phyloP scores from a whole-genome alignment of 53 echinoderm and acorn worm species.

The Paracentrotus lividus region DNA sequence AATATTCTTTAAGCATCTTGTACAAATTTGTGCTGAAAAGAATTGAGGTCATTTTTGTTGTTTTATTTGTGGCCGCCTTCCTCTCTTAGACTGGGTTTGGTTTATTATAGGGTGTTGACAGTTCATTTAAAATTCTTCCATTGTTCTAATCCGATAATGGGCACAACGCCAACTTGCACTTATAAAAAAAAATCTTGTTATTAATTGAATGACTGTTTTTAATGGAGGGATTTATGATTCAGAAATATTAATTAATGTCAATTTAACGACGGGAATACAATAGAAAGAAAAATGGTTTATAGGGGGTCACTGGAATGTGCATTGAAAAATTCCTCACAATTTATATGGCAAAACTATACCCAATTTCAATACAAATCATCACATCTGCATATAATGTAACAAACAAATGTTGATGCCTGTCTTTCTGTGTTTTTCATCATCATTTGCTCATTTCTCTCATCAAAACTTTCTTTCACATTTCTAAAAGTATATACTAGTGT shows the following conservation, averaged over 20 bases:
- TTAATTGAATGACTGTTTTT: background rate
- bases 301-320: too few relatives aligned
- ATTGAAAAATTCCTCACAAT: too few relatives aligned
- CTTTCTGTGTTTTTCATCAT: too few relatives aligned
- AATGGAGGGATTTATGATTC: background rate
- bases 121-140: constrained; percentile 42
- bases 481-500: too few relatives aligned
- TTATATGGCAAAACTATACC: too few relatives aligned
- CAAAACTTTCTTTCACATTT: too few relatives aligned
- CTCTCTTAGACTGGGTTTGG: constrained; percentile 33
- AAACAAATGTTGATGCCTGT: too few relatives aligned
- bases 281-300: too few relatives aligned
- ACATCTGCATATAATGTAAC: too few relatives aligned
- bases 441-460: too few relatives aligned
- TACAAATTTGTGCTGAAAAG: background rate
- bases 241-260: background rate
- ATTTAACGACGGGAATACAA: too few relatives aligned
- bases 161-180: constrained; percentile 25
- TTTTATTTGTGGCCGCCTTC: constrained; percentile 5
- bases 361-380: too few relatives aligned
- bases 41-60: constrained; percentile 34
- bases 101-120: background rate
- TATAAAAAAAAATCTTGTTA: background rate
- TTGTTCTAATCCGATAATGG: constrained; percentile 31
- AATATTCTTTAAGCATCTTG: background rate